Conservation (phyloP, 2,888 invertebrate genomes). For the Parapristionchus giblindavisi region DNA sequence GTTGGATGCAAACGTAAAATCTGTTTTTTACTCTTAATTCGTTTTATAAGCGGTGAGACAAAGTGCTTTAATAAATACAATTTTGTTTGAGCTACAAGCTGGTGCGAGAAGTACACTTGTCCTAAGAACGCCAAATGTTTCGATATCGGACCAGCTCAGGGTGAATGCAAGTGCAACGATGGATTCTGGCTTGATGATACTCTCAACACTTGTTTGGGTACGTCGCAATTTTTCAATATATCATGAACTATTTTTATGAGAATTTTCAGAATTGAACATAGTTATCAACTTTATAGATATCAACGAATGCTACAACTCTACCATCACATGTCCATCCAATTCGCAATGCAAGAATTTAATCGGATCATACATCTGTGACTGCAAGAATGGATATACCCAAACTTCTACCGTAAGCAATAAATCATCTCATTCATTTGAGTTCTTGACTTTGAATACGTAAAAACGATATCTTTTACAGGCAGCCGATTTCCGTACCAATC, state of each 20-base stretch:
- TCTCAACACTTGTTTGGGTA: slow-evolving; percentile 27
- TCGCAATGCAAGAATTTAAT: slow-evolving; percentile 28
- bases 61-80: not conserved
- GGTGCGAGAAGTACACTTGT: slow-evolving; percentile 30
- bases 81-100: slow-evolving; percentile 8
- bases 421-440: not conserved
- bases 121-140: slow-evolving; percentile 12
- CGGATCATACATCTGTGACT: slow-evolving; percentile 34
- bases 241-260: no score
- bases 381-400: slow-evolving; percentile 30
- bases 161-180: slow-evolving; percentile 28
- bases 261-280: no score
- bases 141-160: slow-evolving; percentile 10
- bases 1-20: slow-evolving; percentile 34
- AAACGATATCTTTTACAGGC: no score
- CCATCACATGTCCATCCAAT: slow-evolving; percentile 28
- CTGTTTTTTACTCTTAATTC: not conserved
- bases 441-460: no score
- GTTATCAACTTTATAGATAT: no score
- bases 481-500: no score
- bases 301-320: slow-evolving; percentile 54
- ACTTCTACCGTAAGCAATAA: not conserved
- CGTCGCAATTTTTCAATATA: no score
- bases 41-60: not conserved
- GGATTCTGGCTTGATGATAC: slow-evolving; percentile 11